phyloP scores from a whole-genome alignment of 2,113 vertebrate genomes.

The Spermophilus dauricus region DNA sequence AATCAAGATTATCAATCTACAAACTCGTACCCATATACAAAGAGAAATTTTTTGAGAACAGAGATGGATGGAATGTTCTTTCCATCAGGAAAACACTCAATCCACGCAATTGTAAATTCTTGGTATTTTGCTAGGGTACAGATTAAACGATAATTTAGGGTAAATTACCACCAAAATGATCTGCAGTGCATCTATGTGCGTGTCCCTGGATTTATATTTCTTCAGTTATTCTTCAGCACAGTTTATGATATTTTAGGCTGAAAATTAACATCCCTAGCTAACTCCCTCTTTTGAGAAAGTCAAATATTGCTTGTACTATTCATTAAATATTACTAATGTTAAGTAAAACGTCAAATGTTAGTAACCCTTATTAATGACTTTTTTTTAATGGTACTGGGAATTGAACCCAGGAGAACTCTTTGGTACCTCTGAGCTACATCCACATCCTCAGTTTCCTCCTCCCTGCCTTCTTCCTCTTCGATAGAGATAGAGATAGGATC shows the following conservation, averaged over 20 bases:
- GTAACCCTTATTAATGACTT: slow-evolving; percentile 3
- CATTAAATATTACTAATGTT: background rate
- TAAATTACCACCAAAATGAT: background rate
- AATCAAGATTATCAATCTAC: slow-evolving; percentile 71
- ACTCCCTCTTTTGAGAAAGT: background rate
- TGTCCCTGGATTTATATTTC: background rate
- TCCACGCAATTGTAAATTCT: slow-evolving; percentile 21
- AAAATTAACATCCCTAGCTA: background rate
- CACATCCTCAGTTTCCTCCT: too few relatives aligned
- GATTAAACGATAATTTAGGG: slow-evolving; percentile 33
- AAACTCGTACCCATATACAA: slow-evolving; percentile 64
- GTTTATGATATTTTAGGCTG: background rate
- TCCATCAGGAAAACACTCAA: slow-evolving; percentile 11
- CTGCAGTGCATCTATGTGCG: background rate
- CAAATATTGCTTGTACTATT: background rate
- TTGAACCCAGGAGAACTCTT: too few relatives aligned
- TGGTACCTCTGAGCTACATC: too few relatives aligned
- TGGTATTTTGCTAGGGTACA: slow-evolving; percentile 23
- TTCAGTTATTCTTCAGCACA: slow-evolving; percentile 25
- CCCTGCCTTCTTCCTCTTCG: too few relatives aligned
- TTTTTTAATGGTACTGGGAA: too few relatives aligned
- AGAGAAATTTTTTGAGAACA: slow-evolving; percentile 33
- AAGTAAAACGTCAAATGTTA: slow-evolving; percentile 26
- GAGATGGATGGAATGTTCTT: slow-evolving; percentile 57
- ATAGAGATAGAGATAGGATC: too few relatives aligned